Base-by-base conservation (phyloP, 2,888 invertebrate species). In the Athalia cordata region DNA sequence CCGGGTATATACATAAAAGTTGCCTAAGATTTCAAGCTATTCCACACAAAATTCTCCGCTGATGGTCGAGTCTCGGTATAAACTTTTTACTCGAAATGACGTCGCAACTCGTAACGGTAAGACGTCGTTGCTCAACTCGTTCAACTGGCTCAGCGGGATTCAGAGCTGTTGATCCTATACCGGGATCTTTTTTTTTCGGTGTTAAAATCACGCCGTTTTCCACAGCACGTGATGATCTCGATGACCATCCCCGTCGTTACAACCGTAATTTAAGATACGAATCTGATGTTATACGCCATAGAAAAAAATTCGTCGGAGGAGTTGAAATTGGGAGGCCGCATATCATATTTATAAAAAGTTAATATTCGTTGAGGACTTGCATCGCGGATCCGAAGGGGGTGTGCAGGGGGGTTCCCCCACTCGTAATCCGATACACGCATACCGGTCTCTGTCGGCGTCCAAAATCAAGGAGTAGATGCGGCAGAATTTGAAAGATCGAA, bases 11-110 rank as follows among this genome's bases (percentile, higher is more conserved):
- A n/a, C n/a, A n/a, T 7, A 11, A 2, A 45, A 70, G 55, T 78
- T 78, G 74, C 78, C 50, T 65, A 78, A 78, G 55, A 55, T 64
- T 74, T 61, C 57, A 52, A 64, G 64, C 50, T 59, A 74, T 74
- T 64, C 74, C 43, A 72, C 29, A 29, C 15, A 61, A 62, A 70
- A 74, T 74, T 74, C 55, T 29, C 61, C 29, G 29, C 29, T 29
- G 29, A 29, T 2, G 29, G 29, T 72, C 49, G 8, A 59, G 59
- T 61, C 29, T 52, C 50, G 50, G 77, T 64, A 57, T 8, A 9
- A n/a, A 45, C 52, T 72, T 78, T 75, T 75, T 61, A 61, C 64
- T 62, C 9, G 5, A 29, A 15, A 55, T 43, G 52, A n/a, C 70
- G 70, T 55, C 70, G 57, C 29, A 55, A 29, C 7, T 70, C n/a